Base-by-base conservation (phyloP, 1,140 invertebrate species). In the Zaprionus gabonicus region DNA sequence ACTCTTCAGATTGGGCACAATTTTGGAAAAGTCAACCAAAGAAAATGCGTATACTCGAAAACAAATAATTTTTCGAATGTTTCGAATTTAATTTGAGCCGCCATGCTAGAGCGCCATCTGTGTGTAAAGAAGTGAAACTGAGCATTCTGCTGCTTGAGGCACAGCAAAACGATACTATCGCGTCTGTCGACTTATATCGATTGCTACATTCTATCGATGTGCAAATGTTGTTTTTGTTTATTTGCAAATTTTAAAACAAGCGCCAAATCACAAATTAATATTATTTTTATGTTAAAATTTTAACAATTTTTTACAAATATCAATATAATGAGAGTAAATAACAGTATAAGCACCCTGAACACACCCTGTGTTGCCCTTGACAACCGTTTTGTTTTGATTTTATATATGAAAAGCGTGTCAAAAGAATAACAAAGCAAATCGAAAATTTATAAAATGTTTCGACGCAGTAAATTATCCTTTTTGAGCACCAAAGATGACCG, bases 401-500 rank as follows among this genome's bases (percentile, higher is more conserved):
- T 46, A 49, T 73, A 73, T 60, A 49, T 73, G 55, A 68, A 70
- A 67, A 12, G n/a, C 38, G 53, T 17, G n/a, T 46, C 41, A 46
- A 23, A 31, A 44, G 27, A 41, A 28, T 41, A 63, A 44, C 38
- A 25, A 34, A 51, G 20, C 25, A 41, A 56, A 25, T 62, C 31
- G 25, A 38, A 17, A 56, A 23, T 23, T 44, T 15, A n/a, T 28
- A 23, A 56, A 6, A 92, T 92, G 91, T 92, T 92, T 88, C 85
- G 88, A 10, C 87, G 91, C 44, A 79, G 91, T 5, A 92, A 92
- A 81, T 71, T 92, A 49, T 63, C 85, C 0, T 91, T 92, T 76
- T 28, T 91, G 0, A 92, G 76, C 46, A 87, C 77, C 41, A 92
- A 92, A 76, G 91, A 92, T 64, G 91, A 92, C 69, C 84, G 91